Percentiles rank a stretch among this genome's conserved stretches.
These are phyloP conservation scores for Polydrusus pterygomalis DNA, from an alignment of 2,888 invertebrate species.

Conservation along the genomic window DNA sequence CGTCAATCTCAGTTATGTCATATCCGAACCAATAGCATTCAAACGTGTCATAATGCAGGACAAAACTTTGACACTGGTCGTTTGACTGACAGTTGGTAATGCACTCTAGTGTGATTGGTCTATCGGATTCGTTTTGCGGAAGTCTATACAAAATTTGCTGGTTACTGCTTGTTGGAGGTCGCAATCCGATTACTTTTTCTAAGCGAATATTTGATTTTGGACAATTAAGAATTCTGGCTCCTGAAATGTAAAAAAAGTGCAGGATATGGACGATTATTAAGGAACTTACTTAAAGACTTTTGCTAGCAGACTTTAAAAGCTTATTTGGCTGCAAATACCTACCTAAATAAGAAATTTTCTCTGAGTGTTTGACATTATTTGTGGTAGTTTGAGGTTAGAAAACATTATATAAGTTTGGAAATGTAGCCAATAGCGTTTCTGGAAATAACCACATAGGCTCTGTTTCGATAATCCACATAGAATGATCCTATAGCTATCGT, in stretches of 20 bases:
- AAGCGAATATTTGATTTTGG: conserved; percentile 65
- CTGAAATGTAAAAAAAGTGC: conserved; percentile 57
- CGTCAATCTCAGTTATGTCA: conserved; percentile 55
- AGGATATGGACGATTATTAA: too few relatives aligned
- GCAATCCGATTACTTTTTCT: conserved; percentile 69
- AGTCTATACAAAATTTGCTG: conserved; percentile 62
- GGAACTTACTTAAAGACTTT: too few relatives aligned
- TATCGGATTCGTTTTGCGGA: conserved; percentile 54
- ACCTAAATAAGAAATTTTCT: too few relatives aligned
- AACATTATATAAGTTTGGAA: too few relatives aligned
- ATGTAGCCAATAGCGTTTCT: too few relatives aligned
- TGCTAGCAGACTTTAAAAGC: too few relatives aligned
- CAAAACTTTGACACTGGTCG: conserved; percentile 68
- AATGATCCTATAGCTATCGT: too few relatives aligned
- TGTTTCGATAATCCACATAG: too few relatives aligned
- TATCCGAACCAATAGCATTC: conserved; percentile 68
- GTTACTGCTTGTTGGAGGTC: conserved; percentile 62
- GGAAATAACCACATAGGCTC: too few relatives aligned
- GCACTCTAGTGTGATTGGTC: conserved; percentile 69
- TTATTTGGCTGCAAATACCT: too few relatives aligned
- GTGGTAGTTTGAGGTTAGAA: too few relatives aligned
- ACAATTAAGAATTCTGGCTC: conserved; percentile 64
- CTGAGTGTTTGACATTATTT: too few relatives aligned
- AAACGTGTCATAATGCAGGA: conserved; percentile 67
- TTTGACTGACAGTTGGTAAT: conserved; percentile 65